Evolutionary conservation across 2,888 invertebrate genomes (phyloP), one percentile per base, ranked within the genome.

Genomic region (Dasysyrphus tricinctus): DNA sequence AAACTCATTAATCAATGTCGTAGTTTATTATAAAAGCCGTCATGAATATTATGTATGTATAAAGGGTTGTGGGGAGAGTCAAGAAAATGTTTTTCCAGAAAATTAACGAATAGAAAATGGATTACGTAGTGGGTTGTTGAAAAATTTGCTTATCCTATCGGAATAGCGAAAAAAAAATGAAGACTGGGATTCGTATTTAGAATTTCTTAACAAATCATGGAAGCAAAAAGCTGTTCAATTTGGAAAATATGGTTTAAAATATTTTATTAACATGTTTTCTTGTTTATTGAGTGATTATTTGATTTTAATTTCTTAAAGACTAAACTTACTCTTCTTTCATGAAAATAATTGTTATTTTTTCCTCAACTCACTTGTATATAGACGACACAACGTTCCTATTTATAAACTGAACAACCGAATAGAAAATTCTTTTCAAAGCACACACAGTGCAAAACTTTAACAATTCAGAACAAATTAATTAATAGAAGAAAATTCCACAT

Each of bases 1-100:
- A 70, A 81, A 16, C 81, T 77, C 81, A 85, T 85, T 85, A 81
- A 85, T 85, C 85, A 85, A 77, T 57, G 85, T 85, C 85, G 57
- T 29, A 69, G 59, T 61, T 11, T 39, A 39, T 39, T 19, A 61
- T 8, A 61, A 24, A 24, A 39, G 2, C 19, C 7, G 5, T 24
- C 24, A 24, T 24, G 24, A 24, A 24, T 24, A 24, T 1, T 49
- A 29, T 67, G 42, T 47, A 44, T 8, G n/a, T 47, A 49, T 70
- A 69, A 11, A 14, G 19, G 59, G 19, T 37, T 12, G 37, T 6
- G 44, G 65, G 32, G 37, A n/a, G 34, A 59, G 70, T 19, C 65
- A 39, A 19, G 51, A 54, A 49, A 24, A 79, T 24, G 37, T 59
- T 2, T 12, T 51, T 5, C 24, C 72, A 70, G 65, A 70, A 63